A percentile compares a stretch with the other conserved stretches of the same genome.
These are phyloP conservation scores for Tromatobia lineatoria DNA, from an alignment of 2,888 invertebrate genomes.

Conservation along the genomic window DNA sequence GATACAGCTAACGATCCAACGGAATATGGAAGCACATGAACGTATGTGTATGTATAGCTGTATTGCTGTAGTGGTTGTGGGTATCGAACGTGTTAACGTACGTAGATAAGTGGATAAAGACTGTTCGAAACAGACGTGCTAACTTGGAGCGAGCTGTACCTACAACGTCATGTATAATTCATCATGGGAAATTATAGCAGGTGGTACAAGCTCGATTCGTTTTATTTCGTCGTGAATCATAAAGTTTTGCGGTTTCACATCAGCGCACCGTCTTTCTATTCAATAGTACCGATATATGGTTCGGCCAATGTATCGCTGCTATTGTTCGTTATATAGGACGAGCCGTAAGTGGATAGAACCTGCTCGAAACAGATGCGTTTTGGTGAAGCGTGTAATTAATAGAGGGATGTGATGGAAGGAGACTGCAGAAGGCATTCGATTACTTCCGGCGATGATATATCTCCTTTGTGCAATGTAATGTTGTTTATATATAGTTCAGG, in stretches of 20 bases:
- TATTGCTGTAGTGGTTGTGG: background rate
- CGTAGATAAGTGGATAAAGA: conserved; percentile 51
- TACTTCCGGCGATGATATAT: background rate
- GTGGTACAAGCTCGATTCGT: background rate
- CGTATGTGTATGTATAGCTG: background rate
- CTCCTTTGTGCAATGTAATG: background rate
- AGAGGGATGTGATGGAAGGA: conserved; percentile 3
- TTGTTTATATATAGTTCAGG: background rate
- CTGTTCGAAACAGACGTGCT: conserved; percentile 67
- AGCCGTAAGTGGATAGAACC: conserved; percentile 14
- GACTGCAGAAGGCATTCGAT: background rate
- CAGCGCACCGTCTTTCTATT: background rate
- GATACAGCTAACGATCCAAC: conserved; percentile 17
- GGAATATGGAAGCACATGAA: background rate
- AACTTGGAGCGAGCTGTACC: conserved; percentile 24
- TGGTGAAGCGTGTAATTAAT: conserved; percentile 6
- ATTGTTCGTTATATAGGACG: background rate
- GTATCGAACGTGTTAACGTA: conserved; percentile 13
- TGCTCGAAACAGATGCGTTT: background rate
- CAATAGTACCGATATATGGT: background rate
- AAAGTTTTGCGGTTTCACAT: conserved; percentile 1
- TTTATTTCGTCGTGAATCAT: conserved; percentile 19
- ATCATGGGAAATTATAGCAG: conserved; percentile 52
- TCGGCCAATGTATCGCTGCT: background rate
- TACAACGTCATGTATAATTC: conserved; percentile 50